These are phyloP conservation scores for Drosophila saltans DNA, from an alignment of 1,140 invertebrate genomes.

Conservation along the genomic window DNA sequence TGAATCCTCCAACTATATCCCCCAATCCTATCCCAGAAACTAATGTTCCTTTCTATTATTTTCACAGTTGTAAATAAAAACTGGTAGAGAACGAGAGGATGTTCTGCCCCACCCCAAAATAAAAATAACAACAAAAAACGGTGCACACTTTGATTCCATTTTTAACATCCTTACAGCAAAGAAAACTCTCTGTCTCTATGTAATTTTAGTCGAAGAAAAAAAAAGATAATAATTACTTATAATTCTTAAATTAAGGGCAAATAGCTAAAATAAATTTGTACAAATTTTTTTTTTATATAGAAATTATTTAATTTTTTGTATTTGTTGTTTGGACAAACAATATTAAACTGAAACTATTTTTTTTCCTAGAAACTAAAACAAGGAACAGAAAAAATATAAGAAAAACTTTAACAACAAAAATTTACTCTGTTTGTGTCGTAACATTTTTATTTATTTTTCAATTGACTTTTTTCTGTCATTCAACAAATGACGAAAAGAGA, in stretches of 20 bases:
- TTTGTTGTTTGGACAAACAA: too few species aligned
- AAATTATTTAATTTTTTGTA: background rate
- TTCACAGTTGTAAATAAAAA: conserved; percentile 63
- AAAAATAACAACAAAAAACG: conserved; percentile 33
- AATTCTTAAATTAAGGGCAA: conserved; percentile 31
- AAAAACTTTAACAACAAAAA: too few species aligned
- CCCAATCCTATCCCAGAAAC: background rate
- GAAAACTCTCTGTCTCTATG: conserved; percentile 33
- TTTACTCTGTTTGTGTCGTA: too few species aligned
- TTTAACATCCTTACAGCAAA: conserved; percentile 22
- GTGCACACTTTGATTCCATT: conserved; percentile 55
- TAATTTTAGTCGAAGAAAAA: conserved; percentile 55
- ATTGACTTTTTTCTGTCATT: too few species aligned
- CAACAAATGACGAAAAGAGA: too few species aligned
- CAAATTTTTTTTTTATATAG: conserved; percentile 1
- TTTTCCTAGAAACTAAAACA: background rate
- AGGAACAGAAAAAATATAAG: too few species aligned
- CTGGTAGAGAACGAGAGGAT: conserved; percentile 6
- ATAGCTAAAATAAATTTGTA: conserved; percentile 6
- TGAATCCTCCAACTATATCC: background rate
- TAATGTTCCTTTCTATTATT: conserved; percentile 30
- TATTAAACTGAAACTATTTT: background rate
- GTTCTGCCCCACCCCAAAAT: conserved; percentile 46
- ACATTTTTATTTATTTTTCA: too few species aligned
- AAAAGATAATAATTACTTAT: conserved; percentile 45